Conservation (phyloP, 2,888 invertebrate species). For the Oscheius sp. region DNA sequence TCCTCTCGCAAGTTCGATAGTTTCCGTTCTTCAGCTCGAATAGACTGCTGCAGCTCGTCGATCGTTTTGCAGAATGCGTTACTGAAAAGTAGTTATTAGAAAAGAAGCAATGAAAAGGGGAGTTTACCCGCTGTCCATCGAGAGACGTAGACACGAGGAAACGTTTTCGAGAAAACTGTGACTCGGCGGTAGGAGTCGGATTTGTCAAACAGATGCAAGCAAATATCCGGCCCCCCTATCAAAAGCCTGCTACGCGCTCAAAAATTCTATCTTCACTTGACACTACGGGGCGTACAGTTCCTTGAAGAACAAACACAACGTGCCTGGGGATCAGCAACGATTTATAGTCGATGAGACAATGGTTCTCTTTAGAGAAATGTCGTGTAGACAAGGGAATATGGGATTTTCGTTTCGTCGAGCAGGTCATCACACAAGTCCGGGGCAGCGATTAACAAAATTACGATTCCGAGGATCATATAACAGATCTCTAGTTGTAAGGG, state of each 20-base stretch:
- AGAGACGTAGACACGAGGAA: background rate
- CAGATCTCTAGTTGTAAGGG: slow-evolving; percentile 35
- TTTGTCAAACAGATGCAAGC: slow-evolving; percentile 34
- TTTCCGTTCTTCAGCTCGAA: slow-evolving; percentile 21
- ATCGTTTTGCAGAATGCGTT: slow-evolving; percentile 17
- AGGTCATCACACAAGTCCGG: slow-evolving; percentile 32
- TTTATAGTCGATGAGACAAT: slow-evolving; percentile 22
- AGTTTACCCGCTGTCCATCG: slow-evolving; percentile 14
- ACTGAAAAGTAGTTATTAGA: background rate
- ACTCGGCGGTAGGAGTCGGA: slow-evolving; percentile 30
- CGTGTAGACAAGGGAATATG: slow-evolving; percentile 10
- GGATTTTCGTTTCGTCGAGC: slow-evolving; percentile 22
- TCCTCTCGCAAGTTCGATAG: slow-evolving; percentile 6
- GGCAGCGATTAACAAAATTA: slow-evolving; percentile 26
- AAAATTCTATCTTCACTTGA: slow-evolving; percentile 21
- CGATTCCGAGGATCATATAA: slow-evolving; percentile 37
- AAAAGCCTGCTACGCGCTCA: slow-evolving; percentile 29
- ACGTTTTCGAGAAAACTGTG: slow-evolving; percentile 27
- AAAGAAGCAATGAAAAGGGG: background rate
- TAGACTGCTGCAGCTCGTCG: slow-evolving; percentile 9
- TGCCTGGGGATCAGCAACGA: slow-evolving; percentile 31
- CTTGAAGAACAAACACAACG: background rate
- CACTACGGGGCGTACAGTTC: slow-evolving; percentile 1
- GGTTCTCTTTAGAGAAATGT: slow-evolving; percentile 7
- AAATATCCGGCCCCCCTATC: slow-evolving; percentile 31